These are phyloP conservation scores for Mionectes olivaceus DNA, from an alignment of 2,797 vertebrate species.

Conservation along the genomic window DNA sequence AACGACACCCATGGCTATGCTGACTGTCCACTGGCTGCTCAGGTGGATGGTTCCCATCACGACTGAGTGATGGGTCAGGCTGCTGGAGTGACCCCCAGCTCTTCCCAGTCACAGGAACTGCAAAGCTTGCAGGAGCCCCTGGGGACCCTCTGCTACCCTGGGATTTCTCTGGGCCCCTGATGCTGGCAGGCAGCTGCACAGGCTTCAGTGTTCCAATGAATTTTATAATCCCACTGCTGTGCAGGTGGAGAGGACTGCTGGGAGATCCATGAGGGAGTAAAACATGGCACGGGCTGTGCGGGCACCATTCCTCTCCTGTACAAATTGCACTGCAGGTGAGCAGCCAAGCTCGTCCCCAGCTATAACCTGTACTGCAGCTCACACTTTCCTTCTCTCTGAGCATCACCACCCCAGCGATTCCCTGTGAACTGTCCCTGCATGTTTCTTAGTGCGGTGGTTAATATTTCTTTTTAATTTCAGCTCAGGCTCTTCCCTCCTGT, in stretches of 20 bases:
- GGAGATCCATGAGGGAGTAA: too few species aligned
- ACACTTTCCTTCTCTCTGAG: neutral
- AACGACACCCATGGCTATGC: neutral
- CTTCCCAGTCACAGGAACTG: fast-evolving
- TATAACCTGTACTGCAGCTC: neutral
- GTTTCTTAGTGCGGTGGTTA: neutral
- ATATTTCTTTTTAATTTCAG: neutral
- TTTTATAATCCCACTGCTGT: neutral
- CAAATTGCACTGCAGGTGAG: neutral
- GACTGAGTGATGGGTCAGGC: neutral
- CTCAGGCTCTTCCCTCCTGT: neutral
- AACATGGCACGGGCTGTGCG: neutral
- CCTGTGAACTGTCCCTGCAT: neutral
- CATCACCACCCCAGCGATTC: neutral
- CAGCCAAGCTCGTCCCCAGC: neutral
- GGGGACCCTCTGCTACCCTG: neutral
- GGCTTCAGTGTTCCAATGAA: neutral
- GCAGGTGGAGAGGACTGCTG: neutral
- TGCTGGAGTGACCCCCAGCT: fast-evolving
- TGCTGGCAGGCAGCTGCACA: neutral
- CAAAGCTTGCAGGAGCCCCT: fast-evolving
- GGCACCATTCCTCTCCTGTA: fast-evolving
- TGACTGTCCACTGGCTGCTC: fast-evolving
- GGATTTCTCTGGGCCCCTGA: neutral
- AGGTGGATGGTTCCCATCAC: fast-evolving